Evolutionary conservation across 2,888 invertebrate species (phyloP).

Genomic region (Teleiodes luculella): DNA sequence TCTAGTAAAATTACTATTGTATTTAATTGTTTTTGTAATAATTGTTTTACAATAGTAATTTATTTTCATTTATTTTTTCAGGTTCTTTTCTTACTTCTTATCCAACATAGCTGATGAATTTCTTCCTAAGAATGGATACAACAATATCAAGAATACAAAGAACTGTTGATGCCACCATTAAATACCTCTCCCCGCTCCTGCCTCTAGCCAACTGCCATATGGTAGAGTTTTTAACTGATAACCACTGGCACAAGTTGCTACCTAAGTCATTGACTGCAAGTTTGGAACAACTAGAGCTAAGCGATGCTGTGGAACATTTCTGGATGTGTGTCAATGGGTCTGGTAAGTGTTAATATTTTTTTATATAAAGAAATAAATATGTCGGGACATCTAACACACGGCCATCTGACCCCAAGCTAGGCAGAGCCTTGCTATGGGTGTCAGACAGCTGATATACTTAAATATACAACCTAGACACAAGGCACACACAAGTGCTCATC

Average conservation of each 20-base stretch:
- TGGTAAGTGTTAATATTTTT: too few species aligned
- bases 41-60: too few species aligned
- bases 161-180: conserved; percentile 70
- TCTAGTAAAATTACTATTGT: too few species aligned
- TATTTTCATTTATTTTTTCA: not conserved
- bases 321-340: conserved; percentile 48
- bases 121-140: conserved; percentile 35
- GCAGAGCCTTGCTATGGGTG: too few species aligned
- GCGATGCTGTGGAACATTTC: conserved; percentile 68
- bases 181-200: conserved; percentile 79
- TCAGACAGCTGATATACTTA: too few species aligned
- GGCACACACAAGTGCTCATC: too few species aligned
- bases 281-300: conserved; percentile 59
- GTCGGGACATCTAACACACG: too few species aligned
- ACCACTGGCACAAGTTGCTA: conserved; percentile 81
- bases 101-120: conserved; percentile 18
- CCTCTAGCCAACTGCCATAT: conserved; percentile 87
- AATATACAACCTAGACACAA: too few species aligned
- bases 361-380: too few species aligned
- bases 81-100: not conserved
- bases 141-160: conserved; percentile 38
- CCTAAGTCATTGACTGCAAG: conserved; percentile 74
- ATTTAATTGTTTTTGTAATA: too few species aligned
- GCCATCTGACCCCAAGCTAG: too few species aligned
- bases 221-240: conserved; percentile 80